These are phyloP conservation scores for Cottus gobio DNA, from an alignment of 2,113 vertebrate species.

Conservation along the genomic window DNA sequence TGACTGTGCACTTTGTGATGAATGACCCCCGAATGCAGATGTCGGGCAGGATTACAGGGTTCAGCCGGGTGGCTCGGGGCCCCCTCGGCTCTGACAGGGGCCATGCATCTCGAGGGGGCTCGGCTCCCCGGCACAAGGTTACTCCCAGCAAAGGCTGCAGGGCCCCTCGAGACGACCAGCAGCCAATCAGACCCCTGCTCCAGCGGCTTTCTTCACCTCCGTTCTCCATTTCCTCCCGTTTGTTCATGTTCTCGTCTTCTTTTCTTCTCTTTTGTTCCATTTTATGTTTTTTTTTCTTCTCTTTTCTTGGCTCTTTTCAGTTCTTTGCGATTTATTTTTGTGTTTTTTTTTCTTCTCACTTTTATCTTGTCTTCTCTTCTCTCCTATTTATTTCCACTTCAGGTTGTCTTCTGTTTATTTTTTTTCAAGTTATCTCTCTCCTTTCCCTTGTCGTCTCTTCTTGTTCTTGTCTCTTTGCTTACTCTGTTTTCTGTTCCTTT, in stretches of 20 bases:
- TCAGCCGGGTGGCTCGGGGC: slow-evolving; percentile 40
- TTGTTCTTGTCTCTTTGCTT: neutral
- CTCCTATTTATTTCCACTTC: neutral
- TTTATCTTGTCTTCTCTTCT: neutral
- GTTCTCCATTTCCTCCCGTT: neutral
- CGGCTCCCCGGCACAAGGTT: slow-evolving; percentile 53
- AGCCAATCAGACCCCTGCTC: slow-evolving; percentile 19
- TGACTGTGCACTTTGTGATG: slow-evolving; percentile 59
- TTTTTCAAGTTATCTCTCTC: neutral
- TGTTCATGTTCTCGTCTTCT: neutral
- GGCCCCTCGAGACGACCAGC: slow-evolving; percentile 30
- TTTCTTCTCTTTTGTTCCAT: neutral
- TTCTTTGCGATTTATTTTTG: neutral
- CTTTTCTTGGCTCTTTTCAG: neutral
- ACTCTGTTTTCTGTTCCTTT: neutral
- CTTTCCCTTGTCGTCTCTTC: neutral
- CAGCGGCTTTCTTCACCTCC: neutral
- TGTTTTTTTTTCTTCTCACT: neutral
- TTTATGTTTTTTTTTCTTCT: neutral
- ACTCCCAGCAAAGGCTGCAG: slow-evolving; percentile 30
- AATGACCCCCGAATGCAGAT: slow-evolving; percentile 64
- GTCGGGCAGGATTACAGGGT: slow-evolving; percentile 51
- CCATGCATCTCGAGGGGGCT: slow-evolving; percentile 71
- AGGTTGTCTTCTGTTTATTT: neutral
- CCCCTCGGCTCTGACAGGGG: slow-evolving; percentile 61